phyloP scores from a whole-genome alignment of 2,888 invertebrate species.

The Cantharis nigra region DNA sequence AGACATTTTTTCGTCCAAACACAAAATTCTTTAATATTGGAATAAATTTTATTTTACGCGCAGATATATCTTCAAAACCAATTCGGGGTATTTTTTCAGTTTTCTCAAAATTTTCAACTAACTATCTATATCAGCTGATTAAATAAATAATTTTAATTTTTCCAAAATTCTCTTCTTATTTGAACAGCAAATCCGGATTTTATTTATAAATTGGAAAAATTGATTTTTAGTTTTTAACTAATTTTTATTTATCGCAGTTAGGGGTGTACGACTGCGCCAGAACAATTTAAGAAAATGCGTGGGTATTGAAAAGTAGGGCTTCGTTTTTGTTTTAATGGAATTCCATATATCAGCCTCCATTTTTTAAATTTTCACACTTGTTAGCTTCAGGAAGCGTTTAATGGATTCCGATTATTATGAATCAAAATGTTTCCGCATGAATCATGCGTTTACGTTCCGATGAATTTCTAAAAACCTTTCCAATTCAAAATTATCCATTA shows the following conservation, averaged over 20 bases:
- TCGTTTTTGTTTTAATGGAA: not conserved
- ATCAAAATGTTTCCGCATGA: not conserved
- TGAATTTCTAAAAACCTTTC: not conserved
- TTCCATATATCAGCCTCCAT: not conserved
- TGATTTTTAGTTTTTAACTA: not conserved
- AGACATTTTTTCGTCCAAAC: not conserved
- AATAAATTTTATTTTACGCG: not conserved
- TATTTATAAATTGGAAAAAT: not conserved
- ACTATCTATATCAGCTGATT: not conserved
- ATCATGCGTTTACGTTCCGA: not conserved
- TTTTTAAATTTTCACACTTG: not conserved
- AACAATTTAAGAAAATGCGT: not conserved
- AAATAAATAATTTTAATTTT: not conserved
- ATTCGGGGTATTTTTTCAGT: not conserved
- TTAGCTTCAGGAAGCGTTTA: not conserved
- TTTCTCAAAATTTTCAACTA: not conserved
- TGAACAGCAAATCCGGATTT: not conserved
- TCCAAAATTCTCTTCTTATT: not conserved
- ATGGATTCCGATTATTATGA: not conserved
- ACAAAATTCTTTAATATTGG: not conserved
- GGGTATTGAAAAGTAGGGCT: not conserved
- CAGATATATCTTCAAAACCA: not conserved
- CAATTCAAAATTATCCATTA: not conserved
- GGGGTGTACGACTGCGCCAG: not conserved
- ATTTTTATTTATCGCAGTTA: not conserved